These are phyloP conservation scores for Rhabdornis inornatus DNA, from an alignment of 2,113 vertebrate species.

Conservation along the genomic window DNA sequence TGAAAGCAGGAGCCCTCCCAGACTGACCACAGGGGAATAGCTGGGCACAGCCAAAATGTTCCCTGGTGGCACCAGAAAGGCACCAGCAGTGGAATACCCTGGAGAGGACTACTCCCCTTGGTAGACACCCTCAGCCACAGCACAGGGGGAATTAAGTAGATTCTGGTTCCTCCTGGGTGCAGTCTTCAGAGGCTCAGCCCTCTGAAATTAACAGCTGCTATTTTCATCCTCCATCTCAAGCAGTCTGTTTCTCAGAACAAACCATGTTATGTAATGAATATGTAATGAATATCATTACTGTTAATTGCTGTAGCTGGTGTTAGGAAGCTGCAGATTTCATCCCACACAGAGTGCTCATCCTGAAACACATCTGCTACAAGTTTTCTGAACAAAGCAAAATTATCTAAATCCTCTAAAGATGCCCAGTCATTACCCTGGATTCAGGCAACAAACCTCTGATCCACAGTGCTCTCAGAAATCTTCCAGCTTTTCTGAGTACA, in stretches of 20 bases:
- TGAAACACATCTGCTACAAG: constrained; percentile 36
- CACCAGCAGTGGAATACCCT: neutral
- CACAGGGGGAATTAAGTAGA: neutral
- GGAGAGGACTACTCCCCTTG: neutral
- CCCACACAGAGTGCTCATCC: constrained; percentile 39
- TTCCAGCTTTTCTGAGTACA: neutral
- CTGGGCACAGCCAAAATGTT: neutral
- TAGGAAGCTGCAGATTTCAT: constrained; percentile 44
- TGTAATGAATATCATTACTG: constrained; percentile 63
- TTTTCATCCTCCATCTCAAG: constrained; percentile 52
- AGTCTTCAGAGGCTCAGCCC: constrained; percentile 39
- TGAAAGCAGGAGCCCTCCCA: neutral
- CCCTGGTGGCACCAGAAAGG: neutral
- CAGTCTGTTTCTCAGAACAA: constrained; percentile 60
- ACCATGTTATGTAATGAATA: constrained; percentile 59
- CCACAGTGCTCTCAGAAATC: neutral
- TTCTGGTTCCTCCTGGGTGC: constrained; percentile 30
- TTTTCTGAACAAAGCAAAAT: neutral
- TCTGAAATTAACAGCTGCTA: constrained; percentile 64
- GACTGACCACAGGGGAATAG: fast-evolving
- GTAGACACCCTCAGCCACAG: neutral
- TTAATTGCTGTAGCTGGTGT: constrained; percentile 61
- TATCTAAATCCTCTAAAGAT: neutral
- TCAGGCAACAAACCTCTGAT: neutral
- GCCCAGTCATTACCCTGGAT: neutral